Evolutionary conservation across 2,797 vertebrate species (phyloP).

Genomic region (Premnoplex brunnescens): DNA sequence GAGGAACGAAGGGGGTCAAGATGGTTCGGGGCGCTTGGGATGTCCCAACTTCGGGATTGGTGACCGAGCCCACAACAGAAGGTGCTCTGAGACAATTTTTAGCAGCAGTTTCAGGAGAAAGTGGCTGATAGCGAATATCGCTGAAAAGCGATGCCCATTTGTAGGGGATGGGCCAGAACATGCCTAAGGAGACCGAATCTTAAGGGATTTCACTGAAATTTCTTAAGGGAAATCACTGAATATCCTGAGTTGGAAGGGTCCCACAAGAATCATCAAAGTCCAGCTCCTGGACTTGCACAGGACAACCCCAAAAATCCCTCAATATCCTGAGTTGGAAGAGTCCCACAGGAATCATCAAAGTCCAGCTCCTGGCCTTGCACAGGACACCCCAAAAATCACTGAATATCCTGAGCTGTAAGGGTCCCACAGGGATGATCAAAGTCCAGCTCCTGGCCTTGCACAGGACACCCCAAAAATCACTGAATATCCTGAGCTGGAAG

Average conservation of each 20-base stretch:
- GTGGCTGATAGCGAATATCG: background rate
- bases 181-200: background rate
- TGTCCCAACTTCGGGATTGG: accelerated
- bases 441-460: background rate
- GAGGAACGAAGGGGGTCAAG: background rate
- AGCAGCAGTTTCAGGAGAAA: background rate
- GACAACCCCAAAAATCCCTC: background rate
- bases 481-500: background rate
- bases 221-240: background rate
- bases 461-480: background rate
- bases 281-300: background rate
- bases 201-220: background rate
- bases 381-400: background rate
- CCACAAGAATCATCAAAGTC: background rate
- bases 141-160: background rate
- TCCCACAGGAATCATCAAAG: background rate
- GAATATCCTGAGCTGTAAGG: background rate
- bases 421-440: background rate
- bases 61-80: background rate
- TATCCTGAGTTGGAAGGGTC: background rate
- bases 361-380: background rate
- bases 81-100: accelerated
- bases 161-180: background rate
- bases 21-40: background rate
- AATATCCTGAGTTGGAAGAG: background rate